Evolutionary conservation across 2,113 vertebrate genomes (phyloP).

Genomic region (Sclerurus mexicanus): DNA sequence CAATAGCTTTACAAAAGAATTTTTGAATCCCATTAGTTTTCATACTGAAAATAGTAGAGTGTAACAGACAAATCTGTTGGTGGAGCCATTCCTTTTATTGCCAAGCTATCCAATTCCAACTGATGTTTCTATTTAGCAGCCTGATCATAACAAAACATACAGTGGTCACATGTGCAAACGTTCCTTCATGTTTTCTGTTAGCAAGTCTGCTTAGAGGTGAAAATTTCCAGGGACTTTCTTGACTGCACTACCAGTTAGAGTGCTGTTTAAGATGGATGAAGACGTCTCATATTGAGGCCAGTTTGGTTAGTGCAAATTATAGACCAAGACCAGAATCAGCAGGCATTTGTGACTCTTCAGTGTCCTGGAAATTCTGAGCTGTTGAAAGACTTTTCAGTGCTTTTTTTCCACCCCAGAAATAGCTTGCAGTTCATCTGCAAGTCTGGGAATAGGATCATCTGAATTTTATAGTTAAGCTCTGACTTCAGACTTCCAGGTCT

Average conservation of each 20-base stretch:
- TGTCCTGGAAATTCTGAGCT: constrained; percentile 62
- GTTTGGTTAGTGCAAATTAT: constrained; percentile 48
- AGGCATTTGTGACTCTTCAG: constrained; percentile 55
- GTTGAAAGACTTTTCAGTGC: constrained; percentile 33
- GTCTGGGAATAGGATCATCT: constrained; percentile 36
- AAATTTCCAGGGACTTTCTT: neutral
- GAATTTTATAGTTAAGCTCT: constrained; percentile 34
- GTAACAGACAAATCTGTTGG: neutral
- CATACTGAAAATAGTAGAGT: neutral
- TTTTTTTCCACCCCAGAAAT: constrained; percentile 59
- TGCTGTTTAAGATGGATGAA: constrained; percentile 14
- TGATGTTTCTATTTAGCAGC: neutral
- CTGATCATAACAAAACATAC: neutral
- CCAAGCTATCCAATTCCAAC: neutral
- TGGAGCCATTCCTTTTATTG: neutral
- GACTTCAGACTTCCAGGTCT: constrained; percentile 20
- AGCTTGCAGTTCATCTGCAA: constrained; percentile 36
- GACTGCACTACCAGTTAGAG: neutral
- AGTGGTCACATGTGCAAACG: neutral
- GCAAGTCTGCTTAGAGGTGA: neutral
- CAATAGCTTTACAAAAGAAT: neutral
- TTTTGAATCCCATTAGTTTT: neutral
- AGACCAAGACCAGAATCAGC: constrained; percentile 52
- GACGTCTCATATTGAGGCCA: constrained; percentile 30
- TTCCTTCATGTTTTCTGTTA: neutral